A percentile compares a stretch with the other conserved stretches of the same genome.
Conservation (phyloP, 2,113 vertebrate species). For the Mobula birostris region DNA sequence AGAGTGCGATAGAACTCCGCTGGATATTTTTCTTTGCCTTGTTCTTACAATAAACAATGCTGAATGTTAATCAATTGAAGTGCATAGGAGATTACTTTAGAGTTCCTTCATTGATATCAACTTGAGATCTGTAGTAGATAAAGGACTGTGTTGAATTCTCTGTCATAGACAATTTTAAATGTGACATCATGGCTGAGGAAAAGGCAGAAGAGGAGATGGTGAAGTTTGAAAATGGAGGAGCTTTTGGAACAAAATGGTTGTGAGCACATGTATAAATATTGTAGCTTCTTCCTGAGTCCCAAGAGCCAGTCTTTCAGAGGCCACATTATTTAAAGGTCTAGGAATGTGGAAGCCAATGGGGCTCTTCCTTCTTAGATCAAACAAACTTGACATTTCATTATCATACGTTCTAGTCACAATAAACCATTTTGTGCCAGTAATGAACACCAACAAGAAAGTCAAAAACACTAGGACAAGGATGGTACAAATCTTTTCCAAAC, state of each 20-base stretch:
- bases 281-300: background rate
- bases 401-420: constrained; percentile 37
- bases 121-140: background rate
- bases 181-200: background rate
- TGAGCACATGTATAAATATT: background rate
- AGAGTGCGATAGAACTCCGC: background rate
- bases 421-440: constrained; percentile 43
- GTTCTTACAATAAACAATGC: background rate
- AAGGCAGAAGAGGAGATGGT: background rate
- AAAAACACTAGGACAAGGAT: constrained; percentile 42
- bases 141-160: constrained; percentile 16
- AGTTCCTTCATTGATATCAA: background rate
- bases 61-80: constrained; percentile 27
- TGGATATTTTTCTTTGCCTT: no score
- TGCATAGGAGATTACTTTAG: constrained; percentile 44
- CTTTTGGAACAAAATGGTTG: background rate
- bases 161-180: background rate
- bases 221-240: background rate
- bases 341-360: constrained; percentile 18
- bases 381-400: constrained; percentile 40
- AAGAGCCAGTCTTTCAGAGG: constrained; percentile 39
- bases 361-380: constrained; percentile 42
- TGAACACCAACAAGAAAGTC: constrained; percentile 43
- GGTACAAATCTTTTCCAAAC: constrained; percentile 39
- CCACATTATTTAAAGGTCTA: background rate